Evolutionary conservation across 2,888 invertebrate genomes (phyloP).

Genomic region (Thera britannica): DNA sequence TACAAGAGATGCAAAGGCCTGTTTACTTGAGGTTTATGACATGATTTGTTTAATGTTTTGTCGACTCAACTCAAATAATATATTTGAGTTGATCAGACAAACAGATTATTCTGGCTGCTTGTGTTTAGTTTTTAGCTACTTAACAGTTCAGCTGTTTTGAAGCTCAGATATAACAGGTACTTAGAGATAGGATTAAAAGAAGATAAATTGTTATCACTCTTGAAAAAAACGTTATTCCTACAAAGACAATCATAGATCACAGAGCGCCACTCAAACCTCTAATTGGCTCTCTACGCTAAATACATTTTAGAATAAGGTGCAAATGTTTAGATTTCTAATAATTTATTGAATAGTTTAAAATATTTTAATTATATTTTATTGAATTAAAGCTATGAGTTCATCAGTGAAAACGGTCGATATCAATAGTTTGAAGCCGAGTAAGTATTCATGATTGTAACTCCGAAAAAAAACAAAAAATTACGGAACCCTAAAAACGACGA

Average conservation of each 20-base stretch:
- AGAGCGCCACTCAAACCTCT: neutral
- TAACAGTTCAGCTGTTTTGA: neutral
- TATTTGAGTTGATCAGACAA: neutral
- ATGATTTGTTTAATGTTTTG: too few species aligned
- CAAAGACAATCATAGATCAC: neutral
- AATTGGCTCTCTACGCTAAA: neutral
- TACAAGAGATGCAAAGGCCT: too few species aligned
- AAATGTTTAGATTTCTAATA: neutral
- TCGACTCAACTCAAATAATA: too few species aligned
- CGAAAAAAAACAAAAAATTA: too few species aligned
- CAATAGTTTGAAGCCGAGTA: constrained; percentile 29
- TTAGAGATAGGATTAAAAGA: constrained; percentile 12
- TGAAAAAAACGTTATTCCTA: neutral
- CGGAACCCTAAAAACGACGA: too few species aligned
- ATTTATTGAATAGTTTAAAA: neutral
- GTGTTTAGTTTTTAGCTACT: neutral
- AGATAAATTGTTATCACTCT: constrained; percentile 1
- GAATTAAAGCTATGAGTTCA: constrained; percentile 12
- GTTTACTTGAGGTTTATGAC: too few species aligned
- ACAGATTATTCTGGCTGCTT: neutral
- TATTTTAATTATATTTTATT: neutral
- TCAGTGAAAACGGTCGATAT: constrained; percentile 23
- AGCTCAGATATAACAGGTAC: constrained; percentile 3
- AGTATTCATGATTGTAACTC: constrained; percentile 10
- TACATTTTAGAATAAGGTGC: neutral